Evolutionary conservation across 1,140 invertebrate genomes (phyloP).

Genomic region (Parasteatoda tepidariorum): DNA sequence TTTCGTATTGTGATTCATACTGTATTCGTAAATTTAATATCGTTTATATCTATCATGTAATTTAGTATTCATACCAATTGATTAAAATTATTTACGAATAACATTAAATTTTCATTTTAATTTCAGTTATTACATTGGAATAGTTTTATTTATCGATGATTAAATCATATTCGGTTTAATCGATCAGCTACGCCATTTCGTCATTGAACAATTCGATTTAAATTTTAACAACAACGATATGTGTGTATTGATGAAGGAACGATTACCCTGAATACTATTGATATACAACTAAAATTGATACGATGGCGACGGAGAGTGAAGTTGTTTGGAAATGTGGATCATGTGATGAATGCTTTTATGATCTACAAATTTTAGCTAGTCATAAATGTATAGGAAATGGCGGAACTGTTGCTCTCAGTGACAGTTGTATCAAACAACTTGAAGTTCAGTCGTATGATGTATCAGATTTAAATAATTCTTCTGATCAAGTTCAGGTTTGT

Average conservation of each 20-base stretch:
- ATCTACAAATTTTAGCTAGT: constrained; percentile 50
- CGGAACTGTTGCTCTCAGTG: constrained; percentile 17
- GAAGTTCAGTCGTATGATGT: constrained; percentile 38
- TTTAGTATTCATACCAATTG: too few species aligned
- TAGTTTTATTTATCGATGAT: too few species aligned
- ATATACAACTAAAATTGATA: constrained; percentile 48
- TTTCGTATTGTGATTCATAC: too few species aligned
- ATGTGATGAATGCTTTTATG: constrained; percentile 54
- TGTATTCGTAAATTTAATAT: too few species aligned
- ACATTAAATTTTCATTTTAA: too few species aligned
- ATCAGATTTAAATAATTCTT: constrained; percentile 24
- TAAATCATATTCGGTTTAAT: too few species aligned
- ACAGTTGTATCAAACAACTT: constrained; percentile 48
- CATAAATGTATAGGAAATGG: constrained; percentile 58
- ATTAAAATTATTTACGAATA: too few species aligned
- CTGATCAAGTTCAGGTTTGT: constrained; percentile 53
- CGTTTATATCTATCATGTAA: too few species aligned
- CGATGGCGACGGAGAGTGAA: constrained; percentile 46
- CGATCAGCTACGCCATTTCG: background rate
- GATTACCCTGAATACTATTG: constrained; percentile 50
- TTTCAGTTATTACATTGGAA: too few species aligned
- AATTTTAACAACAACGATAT: constrained; percentile 47
- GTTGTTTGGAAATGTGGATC: constrained; percentile 59
- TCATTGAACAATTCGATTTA: constrained; percentile 12
- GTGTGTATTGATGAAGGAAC: constrained; percentile 33